Evolutionary conservation across 2,113 vertebrate genomes (phyloP).

Genomic region (Indri indri): DNA sequence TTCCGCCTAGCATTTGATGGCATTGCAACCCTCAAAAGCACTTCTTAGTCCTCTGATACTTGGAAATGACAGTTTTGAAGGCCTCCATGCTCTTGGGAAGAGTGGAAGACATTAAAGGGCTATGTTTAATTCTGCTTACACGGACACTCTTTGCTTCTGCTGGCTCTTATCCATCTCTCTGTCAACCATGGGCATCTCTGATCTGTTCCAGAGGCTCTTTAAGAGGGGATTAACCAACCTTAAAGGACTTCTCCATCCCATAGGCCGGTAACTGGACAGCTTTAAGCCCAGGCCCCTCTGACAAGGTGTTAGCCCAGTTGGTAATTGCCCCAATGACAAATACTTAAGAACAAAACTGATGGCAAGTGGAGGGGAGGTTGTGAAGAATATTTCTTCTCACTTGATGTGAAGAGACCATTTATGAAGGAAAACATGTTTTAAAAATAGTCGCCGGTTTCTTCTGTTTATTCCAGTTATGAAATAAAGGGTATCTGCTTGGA

Average conservation of each 20-base stretch:
- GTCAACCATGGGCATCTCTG: background rate
- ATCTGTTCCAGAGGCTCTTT: background rate
- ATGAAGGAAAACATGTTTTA: slow-evolving; percentile 13
- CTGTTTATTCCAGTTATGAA: slow-evolving; percentile 42
- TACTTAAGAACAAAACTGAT: background rate
- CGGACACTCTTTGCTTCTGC: background rate
- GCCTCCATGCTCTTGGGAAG: background rate
- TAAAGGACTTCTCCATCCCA: background rate
- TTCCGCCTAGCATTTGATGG: background rate
- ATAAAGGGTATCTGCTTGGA: background rate
- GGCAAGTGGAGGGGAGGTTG: background rate
- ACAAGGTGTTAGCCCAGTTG: background rate
- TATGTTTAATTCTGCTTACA: background rate
- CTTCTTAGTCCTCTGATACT: background rate
- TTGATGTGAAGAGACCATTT: background rate
- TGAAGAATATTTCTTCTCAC: background rate
- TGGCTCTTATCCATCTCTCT: background rate
- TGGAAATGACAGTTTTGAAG: background rate
- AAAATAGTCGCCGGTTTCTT: slow-evolving; percentile 51
- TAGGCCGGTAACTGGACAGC: background rate
- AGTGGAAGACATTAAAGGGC: background rate
- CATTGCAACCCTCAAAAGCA: background rate
- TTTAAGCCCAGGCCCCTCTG: too few species aligned
- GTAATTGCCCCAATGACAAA: background rate
- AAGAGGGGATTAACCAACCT: background rate